Evolutionary conservation across 1,140 invertebrate species (phyloP).

Genomic region (Cotesia vestalis): DNA sequence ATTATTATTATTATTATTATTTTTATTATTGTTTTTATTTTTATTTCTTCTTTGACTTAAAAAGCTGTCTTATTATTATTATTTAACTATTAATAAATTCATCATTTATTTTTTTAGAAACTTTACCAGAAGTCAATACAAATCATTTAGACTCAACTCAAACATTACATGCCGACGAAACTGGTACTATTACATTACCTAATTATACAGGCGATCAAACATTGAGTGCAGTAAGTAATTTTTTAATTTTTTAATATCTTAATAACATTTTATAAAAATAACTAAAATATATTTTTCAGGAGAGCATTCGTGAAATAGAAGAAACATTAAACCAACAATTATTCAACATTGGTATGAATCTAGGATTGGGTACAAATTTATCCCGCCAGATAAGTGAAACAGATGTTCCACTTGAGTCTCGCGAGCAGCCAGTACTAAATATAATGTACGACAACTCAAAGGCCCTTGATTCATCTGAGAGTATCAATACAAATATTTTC

Average conservation of each 20-base stretch:
- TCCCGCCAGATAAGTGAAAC: conserved; percentile 41
- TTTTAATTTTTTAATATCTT: not conserved
- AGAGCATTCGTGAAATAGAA: conserved; percentile 61
- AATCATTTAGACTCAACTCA: conserved; percentile 49
- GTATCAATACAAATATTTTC: conserved; percentile 45
- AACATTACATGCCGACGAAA: conserved; percentile 59
- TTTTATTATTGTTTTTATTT: no score
- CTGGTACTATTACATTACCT: conserved; percentile 58
- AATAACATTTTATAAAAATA: no score
- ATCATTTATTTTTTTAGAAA: conserved; percentile 45
- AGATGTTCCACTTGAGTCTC: conserved; percentile 38
- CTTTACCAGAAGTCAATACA: conserved; percentile 41
- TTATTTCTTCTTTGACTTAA: no score
- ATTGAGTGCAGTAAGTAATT: conserved; percentile 54
- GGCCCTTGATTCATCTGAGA: conserved; percentile 43
- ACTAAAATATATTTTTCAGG: conserved; percentile 46
- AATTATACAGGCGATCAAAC: conserved; percentile 55
- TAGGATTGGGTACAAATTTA: conserved; percentile 43
- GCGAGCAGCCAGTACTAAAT: conserved; percentile 50
- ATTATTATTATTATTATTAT: no score
- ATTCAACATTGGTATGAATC: conserved; percentile 56
- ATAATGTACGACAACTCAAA: conserved; percentile 56
- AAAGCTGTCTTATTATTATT: no score
- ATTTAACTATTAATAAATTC: not conserved
- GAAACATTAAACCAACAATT: conserved; percentile 63